These are phyloP conservation scores for Hemicordylus capensis DNA, from an alignment of 2,113 vertebrate genomes.

Conservation along the genomic window DNA sequence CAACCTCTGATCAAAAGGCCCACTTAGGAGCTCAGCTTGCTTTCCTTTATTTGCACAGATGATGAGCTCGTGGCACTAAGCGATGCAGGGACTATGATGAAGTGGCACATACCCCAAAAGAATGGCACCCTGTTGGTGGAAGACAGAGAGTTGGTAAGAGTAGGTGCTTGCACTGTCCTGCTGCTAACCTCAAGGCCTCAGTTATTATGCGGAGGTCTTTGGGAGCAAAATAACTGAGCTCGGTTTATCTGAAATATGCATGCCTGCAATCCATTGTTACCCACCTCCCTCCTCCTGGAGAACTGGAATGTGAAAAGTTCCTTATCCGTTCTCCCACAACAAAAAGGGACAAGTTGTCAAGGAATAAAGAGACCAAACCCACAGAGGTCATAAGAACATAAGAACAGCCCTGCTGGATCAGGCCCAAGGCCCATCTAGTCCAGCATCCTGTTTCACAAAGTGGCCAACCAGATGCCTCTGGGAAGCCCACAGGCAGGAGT, in stretches of 20 bases:
- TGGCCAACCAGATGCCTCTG: too few relatives aligned
- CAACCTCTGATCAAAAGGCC: background rate
- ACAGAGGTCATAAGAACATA: too few relatives aligned
- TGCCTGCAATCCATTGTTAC: rapidly evolving
- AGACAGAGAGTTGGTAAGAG: slow-evolving; percentile 8
- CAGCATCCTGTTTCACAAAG: too few relatives aligned
- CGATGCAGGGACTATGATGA: background rate
- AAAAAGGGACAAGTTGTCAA: too few relatives aligned
- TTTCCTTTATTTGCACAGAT: background rate
- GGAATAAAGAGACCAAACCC: too few relatives aligned
- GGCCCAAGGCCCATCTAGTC: too few relatives aligned
- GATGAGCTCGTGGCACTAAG: background rate
- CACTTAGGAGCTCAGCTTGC: background rate
- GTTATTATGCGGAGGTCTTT: too few relatives aligned
- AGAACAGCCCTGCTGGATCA: too few relatives aligned
- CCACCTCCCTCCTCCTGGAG: background rate
- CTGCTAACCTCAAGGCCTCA: background rate
- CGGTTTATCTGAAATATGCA: background rate
- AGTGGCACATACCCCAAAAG: slow-evolving; percentile 8
- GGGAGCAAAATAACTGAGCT: background rate
- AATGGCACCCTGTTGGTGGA: slow-evolving; percentile 14
- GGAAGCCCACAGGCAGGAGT: too few relatives aligned
- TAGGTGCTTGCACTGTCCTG: background rate
- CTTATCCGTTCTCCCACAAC: background rate
- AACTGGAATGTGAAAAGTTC: background rate